These are phyloP conservation scores for Drosophila bipectinata DNA, from an alignment of 1,140 invertebrate genomes.

Conservation along the genomic window DNA sequence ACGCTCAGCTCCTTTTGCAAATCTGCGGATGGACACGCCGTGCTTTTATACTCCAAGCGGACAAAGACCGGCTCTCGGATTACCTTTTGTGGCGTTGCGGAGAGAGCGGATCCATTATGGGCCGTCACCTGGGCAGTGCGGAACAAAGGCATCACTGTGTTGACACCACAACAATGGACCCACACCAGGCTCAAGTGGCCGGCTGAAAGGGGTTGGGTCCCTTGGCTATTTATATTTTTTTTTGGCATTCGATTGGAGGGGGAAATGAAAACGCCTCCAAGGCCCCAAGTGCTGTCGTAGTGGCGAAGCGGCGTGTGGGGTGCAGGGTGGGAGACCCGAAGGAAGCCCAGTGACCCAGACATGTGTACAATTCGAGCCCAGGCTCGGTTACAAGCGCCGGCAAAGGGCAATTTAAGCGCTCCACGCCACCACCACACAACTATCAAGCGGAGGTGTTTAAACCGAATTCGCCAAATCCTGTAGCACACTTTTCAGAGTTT, in stretches of 20 bases:
- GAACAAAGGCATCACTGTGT: slow-evolving; percentile 66
- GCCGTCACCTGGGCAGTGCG: slow-evolving; percentile 68
- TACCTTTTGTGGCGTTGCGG: slow-evolving; percentile 66
- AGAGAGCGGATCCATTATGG: slow-evolving; percentile 61
- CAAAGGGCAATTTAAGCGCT: slow-evolving; percentile 15
- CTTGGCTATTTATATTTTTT: slow-evolving; percentile 59
- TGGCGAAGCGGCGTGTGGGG: not conserved
- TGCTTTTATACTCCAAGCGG: slow-evolving; percentile 57
- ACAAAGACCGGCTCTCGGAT: slow-evolving; percentile 61
- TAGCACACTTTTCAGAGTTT: not conserved
- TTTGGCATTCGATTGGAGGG: slow-evolving; percentile 6
- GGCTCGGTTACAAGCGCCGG: slow-evolving; percentile 4
- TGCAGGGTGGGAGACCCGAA: slow-evolving; percentile 24
- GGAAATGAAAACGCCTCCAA: slow-evolving; percentile 49
- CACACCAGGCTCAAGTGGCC: slow-evolving; percentile 16
- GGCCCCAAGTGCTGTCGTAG: slow-evolving; percentile 48
- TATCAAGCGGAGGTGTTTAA: not conserved
- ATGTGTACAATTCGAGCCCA: slow-evolving; percentile 30
- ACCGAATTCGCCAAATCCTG: not conserved
- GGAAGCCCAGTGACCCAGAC: slow-evolving; percentile 75
- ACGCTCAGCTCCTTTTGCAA: slow-evolving; percentile 58
- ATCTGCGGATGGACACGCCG: slow-evolving; percentile 5
- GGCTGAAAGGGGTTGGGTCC: slow-evolving; percentile 34
- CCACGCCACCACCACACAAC: too few species aligned
- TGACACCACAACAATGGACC: slow-evolving; percentile 69